Percentiles rank a stretch among this genome's conserved stretches.
phyloP scores from a whole-genome alignment of 2,888 invertebrate species.

The Tineola bisselliella region DNA sequence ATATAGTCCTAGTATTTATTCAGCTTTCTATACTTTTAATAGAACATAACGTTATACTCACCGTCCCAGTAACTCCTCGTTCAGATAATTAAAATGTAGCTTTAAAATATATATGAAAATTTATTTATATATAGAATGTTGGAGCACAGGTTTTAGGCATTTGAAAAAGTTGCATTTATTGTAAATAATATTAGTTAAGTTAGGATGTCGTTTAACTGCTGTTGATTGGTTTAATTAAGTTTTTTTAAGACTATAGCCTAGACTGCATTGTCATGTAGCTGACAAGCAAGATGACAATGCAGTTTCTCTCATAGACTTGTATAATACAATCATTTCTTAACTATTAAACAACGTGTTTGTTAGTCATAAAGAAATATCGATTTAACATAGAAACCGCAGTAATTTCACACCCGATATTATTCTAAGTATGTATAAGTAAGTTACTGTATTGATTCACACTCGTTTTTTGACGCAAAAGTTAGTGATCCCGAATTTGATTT shows the following conservation, averaged over 20 bases:
- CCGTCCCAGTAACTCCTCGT: conserved; percentile 63
- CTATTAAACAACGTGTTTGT: no score
- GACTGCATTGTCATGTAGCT: no score
- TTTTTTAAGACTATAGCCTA: no score
- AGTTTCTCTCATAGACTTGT: no score
- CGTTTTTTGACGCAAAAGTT: conserved; percentile 67
- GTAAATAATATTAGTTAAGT: conserved; percentile 40
- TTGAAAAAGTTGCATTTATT: conserved; percentile 59
- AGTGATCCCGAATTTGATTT: conserved; percentile 52
- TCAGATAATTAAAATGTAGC: conserved; percentile 51
- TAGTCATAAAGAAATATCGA: no score
- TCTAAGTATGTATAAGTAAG: conserved; percentile 14
- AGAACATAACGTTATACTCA: conserved; percentile 37
- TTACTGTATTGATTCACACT: conserved; percentile 54
- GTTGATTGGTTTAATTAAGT: neutral
- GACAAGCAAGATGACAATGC: no score
- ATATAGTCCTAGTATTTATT: neutral
- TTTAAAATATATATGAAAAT: conserved; percentile 51
- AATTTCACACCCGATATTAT: conserved; percentile 21
- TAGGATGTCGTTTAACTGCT: neutral
- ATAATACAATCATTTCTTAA: no score
- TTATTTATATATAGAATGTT: conserved; percentile 61
- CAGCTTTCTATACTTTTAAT: conserved; percentile 22
- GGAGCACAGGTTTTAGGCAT: conserved; percentile 66
- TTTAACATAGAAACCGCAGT: conserved; percentile 22